Evolutionary conservation across 1,140 invertebrate genomes (phyloP).

Genomic region (Stenopsyche tienmushanensis): DNA sequence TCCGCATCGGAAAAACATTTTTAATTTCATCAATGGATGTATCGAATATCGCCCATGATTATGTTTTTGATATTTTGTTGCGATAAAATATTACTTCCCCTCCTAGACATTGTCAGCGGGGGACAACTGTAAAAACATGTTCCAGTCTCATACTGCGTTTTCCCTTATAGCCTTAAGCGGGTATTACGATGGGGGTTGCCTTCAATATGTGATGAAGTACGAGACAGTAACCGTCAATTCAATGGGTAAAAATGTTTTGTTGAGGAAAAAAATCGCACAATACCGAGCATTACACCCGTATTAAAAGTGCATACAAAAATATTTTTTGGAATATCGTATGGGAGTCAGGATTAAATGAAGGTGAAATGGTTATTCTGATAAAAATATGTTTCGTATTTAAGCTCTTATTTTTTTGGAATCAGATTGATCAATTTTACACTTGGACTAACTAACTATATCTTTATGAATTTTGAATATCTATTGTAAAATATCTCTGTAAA

Average conservation of each 20-base stretch:
- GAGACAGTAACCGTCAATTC: not conserved
- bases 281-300: slow-evolving; percentile 1
- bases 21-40: no score
- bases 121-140: slow-evolving; percentile 15
- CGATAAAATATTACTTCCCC: no score
- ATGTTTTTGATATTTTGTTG: no score
- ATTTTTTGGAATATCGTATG: not conserved
- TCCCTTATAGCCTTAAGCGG: slow-evolving; percentile 17
- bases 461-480: no score
- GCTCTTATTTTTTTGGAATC: no score
- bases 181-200: slow-evolving; percentile 1
- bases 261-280: not conserved
- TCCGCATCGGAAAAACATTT: no score
- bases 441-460: no score
- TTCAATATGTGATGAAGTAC: not conserved
- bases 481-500: no score
- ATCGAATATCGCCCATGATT: no score
- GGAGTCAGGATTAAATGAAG: not conserved
- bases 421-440: no score
- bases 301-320: slow-evolving; percentile 16
- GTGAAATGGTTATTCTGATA: not conserved
- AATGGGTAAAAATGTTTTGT: slow-evolving; percentile 2
- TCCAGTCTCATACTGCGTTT: not conserved
- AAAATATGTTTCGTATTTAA: no score
- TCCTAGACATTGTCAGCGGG: slow-evolving; percentile 7